Percentiles rank a stretch among this genome's conserved stretches.
Conservation (phyloP, 2,797 vertebrate genomes). For the Fringilla coelebs region DNA sequence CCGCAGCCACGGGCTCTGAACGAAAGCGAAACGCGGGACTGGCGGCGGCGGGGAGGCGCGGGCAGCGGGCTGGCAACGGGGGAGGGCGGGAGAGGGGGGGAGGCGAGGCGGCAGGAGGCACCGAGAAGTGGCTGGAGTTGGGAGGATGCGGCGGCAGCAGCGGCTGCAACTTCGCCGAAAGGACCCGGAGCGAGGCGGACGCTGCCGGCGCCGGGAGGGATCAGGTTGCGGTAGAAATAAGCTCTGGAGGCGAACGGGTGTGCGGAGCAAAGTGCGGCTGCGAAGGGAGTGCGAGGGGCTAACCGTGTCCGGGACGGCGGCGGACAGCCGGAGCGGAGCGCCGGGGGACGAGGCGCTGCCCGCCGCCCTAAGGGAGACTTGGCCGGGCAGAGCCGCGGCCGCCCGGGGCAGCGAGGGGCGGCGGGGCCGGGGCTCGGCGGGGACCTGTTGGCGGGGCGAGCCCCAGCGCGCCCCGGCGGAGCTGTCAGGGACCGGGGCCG, state of each 20-base stretch:
- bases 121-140: slow-evolving; percentile 6
- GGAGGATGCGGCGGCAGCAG: not conserved
- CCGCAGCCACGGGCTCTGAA: not conserved
- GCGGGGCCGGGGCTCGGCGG: not conserved
- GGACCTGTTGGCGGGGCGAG: not conserved
- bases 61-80: not conserved
- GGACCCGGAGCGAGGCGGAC: not conserved
- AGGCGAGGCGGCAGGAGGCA: not conserved
- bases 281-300: not conserved
- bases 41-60: not conserved
- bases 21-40: slow-evolving; percentile 18
- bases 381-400: not conserved
- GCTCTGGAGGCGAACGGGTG: not conserved
- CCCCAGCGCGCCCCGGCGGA: not conserved
- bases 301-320: not conserved
- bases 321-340: not conserved
- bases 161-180: slow-evolving; percentile 16
- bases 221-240: not conserved
- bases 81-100: not conserved
- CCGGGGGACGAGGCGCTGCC: not conserved
- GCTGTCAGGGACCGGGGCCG: slow-evolving; percentile 32
- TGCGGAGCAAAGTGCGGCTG: not conserved
- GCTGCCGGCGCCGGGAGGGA: not conserved
- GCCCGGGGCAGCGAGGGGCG: not conserved
- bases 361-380: not conserved